phyloP scores from a whole-genome alignment of 2,797 vertebrate species.

The Sebastes umbrosus region DNA sequence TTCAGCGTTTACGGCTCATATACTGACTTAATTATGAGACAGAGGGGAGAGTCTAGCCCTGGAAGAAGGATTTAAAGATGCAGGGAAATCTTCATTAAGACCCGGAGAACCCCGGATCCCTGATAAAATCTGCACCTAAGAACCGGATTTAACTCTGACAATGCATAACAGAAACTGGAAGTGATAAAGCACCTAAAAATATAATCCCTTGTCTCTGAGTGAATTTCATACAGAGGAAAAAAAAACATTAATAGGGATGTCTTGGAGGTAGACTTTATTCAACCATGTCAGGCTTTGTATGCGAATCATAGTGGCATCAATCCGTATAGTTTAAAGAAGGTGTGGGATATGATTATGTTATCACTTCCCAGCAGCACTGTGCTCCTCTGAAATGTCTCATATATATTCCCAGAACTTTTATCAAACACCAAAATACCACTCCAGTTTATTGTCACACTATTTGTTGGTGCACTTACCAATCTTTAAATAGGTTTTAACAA shows the following conservation, averaged over 20 bases:
- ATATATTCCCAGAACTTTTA: not conserved
- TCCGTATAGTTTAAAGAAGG: conserved; percentile 23
- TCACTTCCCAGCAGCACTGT: conserved; percentile 12
- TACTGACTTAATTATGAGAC: conserved; percentile 79
- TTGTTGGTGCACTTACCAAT: not conserved
- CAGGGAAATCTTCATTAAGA: conserved; percentile 63
- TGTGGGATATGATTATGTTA: conserved; percentile 28
- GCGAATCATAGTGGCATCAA: conserved; percentile 15
- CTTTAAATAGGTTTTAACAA: not conserved
- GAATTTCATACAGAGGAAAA: conserved; percentile 9
- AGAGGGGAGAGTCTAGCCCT: conserved; percentile 60
- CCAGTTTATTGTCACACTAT: not conserved
- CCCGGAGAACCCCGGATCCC: conserved; percentile 32
- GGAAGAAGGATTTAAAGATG: conserved; percentile 67
- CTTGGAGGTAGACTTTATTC: conserved; percentile 24
- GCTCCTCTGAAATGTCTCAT: conserved; percentile 7
- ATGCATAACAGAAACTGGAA: conserved; percentile 5
- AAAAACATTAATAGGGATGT: not conserved
- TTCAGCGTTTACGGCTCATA: conserved; percentile 80
- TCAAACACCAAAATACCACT: conserved; percentile 1
- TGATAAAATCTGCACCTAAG: conserved; percentile 33
- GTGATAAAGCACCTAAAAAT: conserved; percentile 39
- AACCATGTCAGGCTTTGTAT: conserved; percentile 11
- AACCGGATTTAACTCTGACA: conserved; percentile 41
- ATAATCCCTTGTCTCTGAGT: conserved; percentile 28